phyloP scores from a whole-genome alignment of 2,888 invertebrate species.

The Parnassius mnemosyne region DNA sequence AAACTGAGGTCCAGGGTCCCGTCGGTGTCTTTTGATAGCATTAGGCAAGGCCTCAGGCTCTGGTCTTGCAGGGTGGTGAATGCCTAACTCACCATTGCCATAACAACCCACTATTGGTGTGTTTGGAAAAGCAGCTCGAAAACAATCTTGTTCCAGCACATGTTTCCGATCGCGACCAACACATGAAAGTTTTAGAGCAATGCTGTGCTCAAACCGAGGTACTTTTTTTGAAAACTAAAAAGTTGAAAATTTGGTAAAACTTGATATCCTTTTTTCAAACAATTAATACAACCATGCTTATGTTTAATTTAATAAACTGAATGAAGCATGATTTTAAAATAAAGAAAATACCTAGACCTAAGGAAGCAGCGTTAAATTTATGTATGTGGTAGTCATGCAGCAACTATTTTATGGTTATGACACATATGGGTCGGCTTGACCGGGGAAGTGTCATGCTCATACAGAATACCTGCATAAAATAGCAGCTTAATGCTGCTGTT shows the following conservation, averaged over 20 bases:
- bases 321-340: too few relatives aligned
- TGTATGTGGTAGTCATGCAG: too few relatives aligned
- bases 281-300: too few relatives aligned
- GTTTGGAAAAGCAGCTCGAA: constrained; percentile 60
- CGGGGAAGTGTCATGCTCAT: too few relatives aligned
- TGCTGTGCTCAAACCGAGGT: constrained; percentile 63
- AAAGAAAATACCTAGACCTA: too few relatives aligned
- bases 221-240: constrained; percentile 65
- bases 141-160: constrained; percentile 58
- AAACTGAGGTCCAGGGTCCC: constrained; percentile 43
- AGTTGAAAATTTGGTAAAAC: background rate
- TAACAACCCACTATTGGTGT: constrained; percentile 66
- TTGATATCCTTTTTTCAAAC: too few relatives aligned
- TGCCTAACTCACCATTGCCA: constrained; percentile 70
- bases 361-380: too few relatives aligned
- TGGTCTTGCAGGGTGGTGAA: constrained; percentile 52
- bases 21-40: constrained; percentile 41
- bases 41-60: constrained; percentile 28
- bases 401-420: too few relatives aligned
- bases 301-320: too few relatives aligned
- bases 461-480: too few relatives aligned
- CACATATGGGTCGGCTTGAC: too few relatives aligned
- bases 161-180: constrained; percentile 66
- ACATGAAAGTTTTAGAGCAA: constrained; percentile 67
- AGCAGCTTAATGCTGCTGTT: too few relatives aligned